These are phyloP conservation scores for Caenorhabditis sp. DNA, from an alignment of 2,888 invertebrate species.

Conservation along the genomic window DNA sequence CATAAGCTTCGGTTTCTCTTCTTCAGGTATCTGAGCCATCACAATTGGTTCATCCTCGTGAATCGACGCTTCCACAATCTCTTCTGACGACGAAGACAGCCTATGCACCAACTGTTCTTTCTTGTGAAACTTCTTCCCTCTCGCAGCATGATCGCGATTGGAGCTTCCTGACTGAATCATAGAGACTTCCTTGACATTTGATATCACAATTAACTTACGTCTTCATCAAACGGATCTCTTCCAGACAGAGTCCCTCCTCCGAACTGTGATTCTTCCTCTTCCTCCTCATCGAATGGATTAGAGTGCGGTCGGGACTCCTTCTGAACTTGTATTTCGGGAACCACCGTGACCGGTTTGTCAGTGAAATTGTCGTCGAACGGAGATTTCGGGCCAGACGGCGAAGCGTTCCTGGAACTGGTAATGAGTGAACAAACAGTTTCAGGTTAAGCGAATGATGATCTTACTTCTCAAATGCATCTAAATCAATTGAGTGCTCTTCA, in stretches of 20 bases:
- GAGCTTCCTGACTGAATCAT: constrained; percentile 53
- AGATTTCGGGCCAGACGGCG: constrained; percentile 31
- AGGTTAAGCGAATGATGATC: background rate
- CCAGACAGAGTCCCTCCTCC: constrained; percentile 63
- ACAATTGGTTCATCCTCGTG: constrained; percentile 61
- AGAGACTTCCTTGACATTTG: too few species aligned
- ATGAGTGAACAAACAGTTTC: background rate
- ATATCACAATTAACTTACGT: constrained; percentile 20
- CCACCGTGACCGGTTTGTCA: constrained; percentile 6
- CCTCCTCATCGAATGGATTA: constrained; percentile 65
- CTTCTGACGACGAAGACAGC: constrained; percentile 65
- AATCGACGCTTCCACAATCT: constrained; percentile 63
- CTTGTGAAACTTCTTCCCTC: constrained; percentile 42
- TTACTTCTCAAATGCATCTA: constrained; percentile 50
- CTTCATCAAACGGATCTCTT: constrained; percentile 66
- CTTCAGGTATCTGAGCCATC: constrained; percentile 41
- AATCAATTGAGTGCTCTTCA: constrained; percentile 60
- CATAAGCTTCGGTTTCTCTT: constrained; percentile 33
- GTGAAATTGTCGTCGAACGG: constrained; percentile 56
- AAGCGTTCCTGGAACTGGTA: constrained; percentile 11
- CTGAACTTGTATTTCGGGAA: constrained; percentile 10
- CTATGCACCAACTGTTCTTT: constrained; percentile 51
- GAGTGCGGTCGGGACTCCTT: constrained; percentile 7
- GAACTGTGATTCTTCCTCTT: constrained; percentile 46
- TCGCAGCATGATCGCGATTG: background rate